A percentile compares a stretch with the other conserved stretches of the same genome.
Evolutionary conservation across 2,888 invertebrate genomes (phyloP).

Genomic region (Cryptops parisi): DNA sequence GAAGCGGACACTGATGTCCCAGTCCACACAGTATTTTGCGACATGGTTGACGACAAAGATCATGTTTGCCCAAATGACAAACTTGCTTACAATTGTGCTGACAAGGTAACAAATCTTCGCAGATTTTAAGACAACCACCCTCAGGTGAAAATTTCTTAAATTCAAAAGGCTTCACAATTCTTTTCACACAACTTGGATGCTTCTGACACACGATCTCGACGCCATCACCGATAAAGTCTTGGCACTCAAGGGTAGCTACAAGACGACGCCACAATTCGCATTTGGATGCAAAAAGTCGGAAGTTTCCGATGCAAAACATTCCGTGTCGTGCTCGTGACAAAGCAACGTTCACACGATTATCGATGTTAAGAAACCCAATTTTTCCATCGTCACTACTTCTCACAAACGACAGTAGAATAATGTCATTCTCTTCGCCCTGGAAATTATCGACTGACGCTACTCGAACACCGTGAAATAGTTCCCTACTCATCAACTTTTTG

Average conservation of each 20-base stretch:
- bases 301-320: slow-evolving; percentile 58
- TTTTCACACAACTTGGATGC: background rate
- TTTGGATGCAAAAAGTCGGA: slow-evolving; percentile 23
- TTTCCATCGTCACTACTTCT: slow-evolving; percentile 51
- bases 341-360: slow-evolving; percentile 62
- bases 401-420: slow-evolving; percentile 62
- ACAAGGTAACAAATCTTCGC: slow-evolving; percentile 24
- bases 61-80: slow-evolving; percentile 7
- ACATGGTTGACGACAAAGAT: slow-evolving; percentile 22
- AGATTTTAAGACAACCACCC: slow-evolving; percentile 4
- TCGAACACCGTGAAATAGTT: slow-evolving; percentile 38
- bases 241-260: background rate
- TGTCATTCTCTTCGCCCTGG: slow-evolving; percentile 41
- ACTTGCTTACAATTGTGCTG: slow-evolving; percentile 20
- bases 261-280: slow-evolving; percentile 8
- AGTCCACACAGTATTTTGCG: slow-evolving; percentile 1
- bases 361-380: slow-evolving; percentile 48
- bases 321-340: slow-evolving; percentile 56
- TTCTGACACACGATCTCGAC: slow-evolving; percentile 1
- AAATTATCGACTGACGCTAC: slow-evolving; percentile 60
- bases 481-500: slow-evolving; percentile 29
- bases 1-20: slow-evolving; percentile 22
- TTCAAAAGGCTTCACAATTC: background rate
- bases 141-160: background rate
- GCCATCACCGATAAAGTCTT: background rate